These are phyloP conservation scores for Coccyzus lansbergi DNA, from an alignment of 2,797 vertebrate genomes.

Conservation along the genomic window DNA sequence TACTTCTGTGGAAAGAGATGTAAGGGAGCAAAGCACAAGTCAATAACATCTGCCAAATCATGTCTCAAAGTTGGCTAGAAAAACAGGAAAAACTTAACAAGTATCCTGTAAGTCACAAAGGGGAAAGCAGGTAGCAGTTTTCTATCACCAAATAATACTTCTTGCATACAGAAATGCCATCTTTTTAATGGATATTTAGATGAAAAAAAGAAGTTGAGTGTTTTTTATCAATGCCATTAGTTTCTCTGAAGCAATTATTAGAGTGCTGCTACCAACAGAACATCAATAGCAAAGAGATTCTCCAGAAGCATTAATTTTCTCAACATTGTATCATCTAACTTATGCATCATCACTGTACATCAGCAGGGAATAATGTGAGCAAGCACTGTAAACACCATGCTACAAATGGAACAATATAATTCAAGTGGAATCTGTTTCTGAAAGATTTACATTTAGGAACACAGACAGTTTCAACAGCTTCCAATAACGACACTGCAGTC, in stretches of 20 bases:
- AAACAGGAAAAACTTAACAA: not conserved
- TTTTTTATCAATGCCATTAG: slow-evolving; percentile 44
- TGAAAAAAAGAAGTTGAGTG: not conserved
- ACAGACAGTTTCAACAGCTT: not conserved
- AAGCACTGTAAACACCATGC: not conserved
- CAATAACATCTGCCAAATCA: not conserved
- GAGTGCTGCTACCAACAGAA: not conserved
- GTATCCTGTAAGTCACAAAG: slow-evolving; percentile 31
- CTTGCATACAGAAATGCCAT: not conserved
- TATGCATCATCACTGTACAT: not conserved
- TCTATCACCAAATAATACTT: not conserved
- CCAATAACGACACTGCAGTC: not conserved
- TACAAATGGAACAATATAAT: not conserved
- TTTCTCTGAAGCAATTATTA: slow-evolving; percentile 34
- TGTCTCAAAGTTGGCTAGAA: not conserved
- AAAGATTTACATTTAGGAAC: not conserved
- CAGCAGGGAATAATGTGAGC: not conserved
- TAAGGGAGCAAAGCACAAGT: not conserved
- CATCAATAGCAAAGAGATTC: slow-evolving; percentile 13
- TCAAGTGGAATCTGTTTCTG: not conserved
- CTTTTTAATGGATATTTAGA: slow-evolving; percentile 31
- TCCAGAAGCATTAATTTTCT: slow-evolving; percentile 34
- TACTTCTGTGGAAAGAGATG: not conserved
- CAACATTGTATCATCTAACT: not conserved
- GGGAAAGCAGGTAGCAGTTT: slow-evolving; percentile 15